These are phyloP conservation scores for Cephonodes hylas DNA, from an alignment of 2,888 invertebrate species.

Conservation along the genomic window DNA sequence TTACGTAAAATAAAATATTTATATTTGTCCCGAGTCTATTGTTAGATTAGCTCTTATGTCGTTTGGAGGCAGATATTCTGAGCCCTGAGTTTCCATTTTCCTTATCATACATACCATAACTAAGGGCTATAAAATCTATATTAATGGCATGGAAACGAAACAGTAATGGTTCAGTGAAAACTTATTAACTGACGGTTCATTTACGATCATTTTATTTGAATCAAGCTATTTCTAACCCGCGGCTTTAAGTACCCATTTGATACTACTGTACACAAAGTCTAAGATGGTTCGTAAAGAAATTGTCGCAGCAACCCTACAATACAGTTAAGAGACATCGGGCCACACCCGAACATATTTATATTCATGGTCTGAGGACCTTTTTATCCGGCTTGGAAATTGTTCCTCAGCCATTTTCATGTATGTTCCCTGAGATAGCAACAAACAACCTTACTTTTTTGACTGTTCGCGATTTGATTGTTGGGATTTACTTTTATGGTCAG, in stretches of 20 bases:
- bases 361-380: slow-evolving; percentile 68
- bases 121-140: neutral
- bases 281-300: neutral
- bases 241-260: neutral
- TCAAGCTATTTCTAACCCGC: neutral
- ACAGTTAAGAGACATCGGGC: slow-evolving; percentile 50
- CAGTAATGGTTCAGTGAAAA: neutral
- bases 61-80: neutral
- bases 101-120: neutral
- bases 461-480: slow-evolving; percentile 75
- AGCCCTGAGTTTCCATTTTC: neutral
- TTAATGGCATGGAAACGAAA: neutral
- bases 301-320: slow-evolving; percentile 29
- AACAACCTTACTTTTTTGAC: slow-evolving; percentile 74
- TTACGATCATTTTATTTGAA: neutral
- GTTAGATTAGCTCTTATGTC: neutral
- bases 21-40: neutral
- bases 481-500: slow-evolving; percentile 79
- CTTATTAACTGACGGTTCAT: neutral
- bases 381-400: slow-evolving; percentile 65
- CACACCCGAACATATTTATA: slow-evolving; percentile 64
- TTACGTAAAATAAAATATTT: neutral
- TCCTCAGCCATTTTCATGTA: slow-evolving; percentile 63
- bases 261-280: neutral
- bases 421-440: slow-evolving; percentile 68